Evolutionary conservation across 2,113 vertebrate species (phyloP), one percentile per base, ranked within the genome.

Genomic region (Stegastes partitus): DNA sequence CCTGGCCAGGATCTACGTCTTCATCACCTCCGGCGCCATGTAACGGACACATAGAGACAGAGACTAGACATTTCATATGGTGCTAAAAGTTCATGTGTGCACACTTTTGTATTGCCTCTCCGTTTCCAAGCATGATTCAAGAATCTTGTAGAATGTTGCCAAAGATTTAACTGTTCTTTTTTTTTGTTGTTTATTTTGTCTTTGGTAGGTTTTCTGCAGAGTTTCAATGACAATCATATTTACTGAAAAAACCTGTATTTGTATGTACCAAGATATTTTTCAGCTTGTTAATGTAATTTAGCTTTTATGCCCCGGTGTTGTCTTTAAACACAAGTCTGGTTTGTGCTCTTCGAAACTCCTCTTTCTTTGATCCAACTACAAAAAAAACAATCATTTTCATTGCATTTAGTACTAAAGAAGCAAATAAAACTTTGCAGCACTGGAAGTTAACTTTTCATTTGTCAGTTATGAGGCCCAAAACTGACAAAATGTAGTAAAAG

Each of bases 1-100:
- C 89, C 93, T 99, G 55, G 95, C 95, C 88, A 95, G 95, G 84
- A 98, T 99, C 84, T 95, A 96, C 28, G 95, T 99, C 69, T 98
- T 98, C 86, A 97, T 99, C 85, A 98, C 97, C 0, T 57, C 95
- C 77, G 94, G 94, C 3, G 84, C 93, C 0, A 91, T 95, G 75
- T 87, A 77, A 71, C 2, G 21, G n/a, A 59, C 28, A 23, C 1
- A 63, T 12, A 25, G 9, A 31, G 37, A 68, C n/a, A 64, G 12
- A 77, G 80, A 82, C 73, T 59, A 54, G 31, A 51, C 10, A 34
- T 68, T 81, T 91, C 70, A 54, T 21, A 82, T 85, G 94, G 93
- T 95, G 87, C 87, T 77, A 25, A 19, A 22, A 0, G n/a, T 61
- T 61, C 6, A 4, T 15, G 31, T 45, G 5, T 74, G 50, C 61